A percentile compares a stretch with the other conserved stretches of the same genome.
These are phyloP conservation scores for Whitmania pigra DNA, from an alignment of 1,140 invertebrate species.

Conservation along the genomic window DNA sequence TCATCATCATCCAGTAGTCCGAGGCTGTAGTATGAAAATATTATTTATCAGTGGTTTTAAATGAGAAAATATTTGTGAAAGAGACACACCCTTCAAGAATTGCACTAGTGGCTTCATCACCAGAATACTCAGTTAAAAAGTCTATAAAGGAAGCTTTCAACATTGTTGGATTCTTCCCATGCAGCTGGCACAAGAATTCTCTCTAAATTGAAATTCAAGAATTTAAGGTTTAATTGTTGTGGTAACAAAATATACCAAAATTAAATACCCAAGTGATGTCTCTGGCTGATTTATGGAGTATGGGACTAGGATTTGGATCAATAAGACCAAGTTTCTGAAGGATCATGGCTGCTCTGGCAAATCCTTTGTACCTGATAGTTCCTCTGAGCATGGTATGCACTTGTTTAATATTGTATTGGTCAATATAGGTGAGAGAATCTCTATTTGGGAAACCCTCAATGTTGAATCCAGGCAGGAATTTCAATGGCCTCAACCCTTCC, in stretches of 20 bases:
- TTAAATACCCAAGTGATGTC: constrained; percentile 77
- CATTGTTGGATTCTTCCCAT: constrained; percentile 71
- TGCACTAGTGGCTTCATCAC: constrained; percentile 35
- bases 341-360: constrained; percentile 69
- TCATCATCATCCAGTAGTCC: constrained; percentile 68
- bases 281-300: constrained; percentile 81
- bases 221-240: not conserved
- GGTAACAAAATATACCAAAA: too few relatives aligned
- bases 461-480: constrained; percentile 90
- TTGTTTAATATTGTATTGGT: constrained; percentile 63
- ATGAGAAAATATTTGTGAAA: not conserved
- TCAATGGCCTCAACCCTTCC: constrained; percentile 51
- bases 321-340: constrained; percentile 75
- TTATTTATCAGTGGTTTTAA: constrained; percentile 19
- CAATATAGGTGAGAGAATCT: constrained; percentile 77
- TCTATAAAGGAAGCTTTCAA: constrained; percentile 84
- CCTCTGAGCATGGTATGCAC: constrained; percentile 78
- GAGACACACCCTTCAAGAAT: constrained; percentile 5
- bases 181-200: constrained; percentile 68
- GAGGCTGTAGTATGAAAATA: constrained; percentile 43
- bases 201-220: constrained; percentile 41
- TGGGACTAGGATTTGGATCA: constrained; percentile 68
- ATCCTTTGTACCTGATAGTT: constrained; percentile 80
- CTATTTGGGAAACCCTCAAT: constrained; percentile 91
- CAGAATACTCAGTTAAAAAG: constrained; percentile 60